Conservation (phyloP, 2,888 invertebrate genomes). For the Lepidochitona cinerea region DNA sequence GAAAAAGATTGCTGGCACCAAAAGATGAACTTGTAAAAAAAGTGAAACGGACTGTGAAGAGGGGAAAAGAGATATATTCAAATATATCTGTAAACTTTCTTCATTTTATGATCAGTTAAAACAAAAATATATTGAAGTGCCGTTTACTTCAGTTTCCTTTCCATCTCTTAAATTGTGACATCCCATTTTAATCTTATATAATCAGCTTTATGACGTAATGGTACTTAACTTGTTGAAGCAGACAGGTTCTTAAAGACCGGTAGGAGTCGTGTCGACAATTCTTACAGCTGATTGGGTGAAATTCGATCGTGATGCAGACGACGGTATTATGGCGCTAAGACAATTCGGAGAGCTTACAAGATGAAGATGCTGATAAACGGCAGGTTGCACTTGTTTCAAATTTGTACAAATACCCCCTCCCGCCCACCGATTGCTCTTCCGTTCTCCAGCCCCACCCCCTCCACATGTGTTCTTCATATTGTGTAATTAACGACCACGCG, state of each 20-base stretch:
- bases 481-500: background rate
- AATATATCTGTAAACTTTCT: no score
- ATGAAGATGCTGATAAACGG: background rate
- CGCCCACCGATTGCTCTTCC: background rate
- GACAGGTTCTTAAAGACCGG: background rate
- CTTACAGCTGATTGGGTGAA: background rate
- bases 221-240: background rate
- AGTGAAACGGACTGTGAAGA: no score
- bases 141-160: no score
- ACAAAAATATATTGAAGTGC: no score
- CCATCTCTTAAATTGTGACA: no score
- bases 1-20: no score
- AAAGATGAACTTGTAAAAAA: no score
- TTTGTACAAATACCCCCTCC: background rate
- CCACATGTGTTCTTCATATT: background rate
- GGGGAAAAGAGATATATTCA: no score
- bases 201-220: background rate
- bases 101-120: no score
- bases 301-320: background rate
- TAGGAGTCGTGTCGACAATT: background rate
- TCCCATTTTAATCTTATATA: no score
- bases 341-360: background rate
- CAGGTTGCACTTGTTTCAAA: conserved; percentile 7
- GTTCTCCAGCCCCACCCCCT: background rate
- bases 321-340: background rate